Evolutionary conservation across 30 jellyfish, hydroid and myxozoan genomes (phyloP), one percentile per base, ranked within the genome.

Genomic region (Pseudorhiza aurosa): DNA sequence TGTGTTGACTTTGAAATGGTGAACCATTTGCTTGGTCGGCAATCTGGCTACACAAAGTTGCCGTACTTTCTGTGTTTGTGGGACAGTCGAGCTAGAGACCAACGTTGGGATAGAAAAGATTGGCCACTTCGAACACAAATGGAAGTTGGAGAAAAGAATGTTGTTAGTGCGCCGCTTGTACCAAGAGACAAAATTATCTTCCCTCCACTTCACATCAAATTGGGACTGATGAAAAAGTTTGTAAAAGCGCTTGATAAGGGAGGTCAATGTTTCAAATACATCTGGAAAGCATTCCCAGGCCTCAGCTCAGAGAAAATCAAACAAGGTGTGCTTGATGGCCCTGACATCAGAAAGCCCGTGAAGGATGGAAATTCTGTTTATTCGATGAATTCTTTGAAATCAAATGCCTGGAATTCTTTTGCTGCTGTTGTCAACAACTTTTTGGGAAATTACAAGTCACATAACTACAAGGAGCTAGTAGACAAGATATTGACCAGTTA

Each of bases 31-130:
- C 78, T 45, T 37, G 87, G 82, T 21, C 83, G 12, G 56, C 87
- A 74, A 51, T 58, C 77, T 51, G 77, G 82, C 55, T 74, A 46
- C 53, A 74, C 87, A 46, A 74, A 51, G 75, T 74, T 27, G 27
- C 87, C 87, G n/a, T 74, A 65, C 58, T 74, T 74, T 37, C 87
- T 72, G 39, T 45, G 58, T 30, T 47, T 72, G 27, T 47, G 80
- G 86, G 80, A 46, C 53, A 50, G 86, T 72, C 17, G 86, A 28
- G 83, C 29, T 47, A 72, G 76, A 72, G 86, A 47, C 57, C 30
- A 58, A 31, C 31, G 7, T 32, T 47, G 86, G 75, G 53, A 33
- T 19, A 17, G 19, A 72, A 45, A 50, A 18, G 57, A 8, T 46
- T 44, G 82, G n/a, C 46, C 81, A 8, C 25, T 3, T 47, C 25